Conservation (phyloP, 2,113 vertebrate genomes). For the Camelus bactrianus region DNA sequence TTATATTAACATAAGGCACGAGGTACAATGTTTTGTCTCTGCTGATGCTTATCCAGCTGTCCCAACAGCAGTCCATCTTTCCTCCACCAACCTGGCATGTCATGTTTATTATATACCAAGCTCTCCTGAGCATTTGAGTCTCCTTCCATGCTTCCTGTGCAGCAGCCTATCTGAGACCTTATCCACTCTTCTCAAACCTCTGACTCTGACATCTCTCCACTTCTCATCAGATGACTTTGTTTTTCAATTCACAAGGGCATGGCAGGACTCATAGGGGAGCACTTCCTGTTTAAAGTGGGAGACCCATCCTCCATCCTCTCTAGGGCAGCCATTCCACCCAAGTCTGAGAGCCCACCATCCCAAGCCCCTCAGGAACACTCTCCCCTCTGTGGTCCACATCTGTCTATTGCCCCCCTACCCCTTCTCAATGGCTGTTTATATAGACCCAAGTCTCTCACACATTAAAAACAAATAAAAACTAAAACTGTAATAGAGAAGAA, state of each 20-base stretch:
- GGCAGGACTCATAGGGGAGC: background rate
- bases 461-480: background rate
- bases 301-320: background rate
- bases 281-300: background rate
- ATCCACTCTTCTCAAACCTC: background rate
- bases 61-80: background rate
- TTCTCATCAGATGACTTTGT: background rate
- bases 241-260: background rate
- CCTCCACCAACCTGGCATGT: background rate
- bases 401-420: background rate
- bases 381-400: background rate
- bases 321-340: background rate
- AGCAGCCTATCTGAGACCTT: background rate
- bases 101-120: background rate
- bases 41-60: background rate
- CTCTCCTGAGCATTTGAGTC: background rate
- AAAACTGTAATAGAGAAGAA: too few relatives aligned
- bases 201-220: background rate
- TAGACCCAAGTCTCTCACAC: background rate
- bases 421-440: background rate
- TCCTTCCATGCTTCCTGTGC: background rate
- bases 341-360: background rate
- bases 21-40: background rate
- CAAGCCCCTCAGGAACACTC: background rate
- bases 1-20: background rate